Evolutionary conservation across 2,113 vertebrate genomes (phyloP).

Genomic region (Macrotus californicus): DNA sequence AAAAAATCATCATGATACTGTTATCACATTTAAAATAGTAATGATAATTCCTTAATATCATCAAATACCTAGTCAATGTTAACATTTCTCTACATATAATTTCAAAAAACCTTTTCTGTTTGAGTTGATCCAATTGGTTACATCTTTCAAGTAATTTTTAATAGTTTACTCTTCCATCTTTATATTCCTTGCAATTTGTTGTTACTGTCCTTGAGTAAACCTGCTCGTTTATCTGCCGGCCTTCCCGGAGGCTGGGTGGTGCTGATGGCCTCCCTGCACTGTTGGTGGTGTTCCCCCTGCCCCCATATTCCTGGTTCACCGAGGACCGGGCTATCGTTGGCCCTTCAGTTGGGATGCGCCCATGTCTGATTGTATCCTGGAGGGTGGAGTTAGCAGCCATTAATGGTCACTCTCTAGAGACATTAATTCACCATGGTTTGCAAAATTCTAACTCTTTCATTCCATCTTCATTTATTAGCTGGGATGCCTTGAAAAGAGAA

Average conservation of each 20-base stretch:
- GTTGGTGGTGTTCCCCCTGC: neutral
- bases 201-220: neutral
- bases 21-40: neutral
- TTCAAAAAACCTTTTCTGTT: neutral
- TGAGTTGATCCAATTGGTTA: neutral
- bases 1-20: neutral
- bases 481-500: neutral
- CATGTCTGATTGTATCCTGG: neutral
- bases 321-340: neutral
- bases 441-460: neutral
- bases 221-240: neutral
- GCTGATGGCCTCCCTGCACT: too few species aligned
- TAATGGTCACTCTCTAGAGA: neutral
- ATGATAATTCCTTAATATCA: neutral
- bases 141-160: neutral
- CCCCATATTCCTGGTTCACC: neutral
- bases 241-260: neutral
- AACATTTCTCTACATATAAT: neutral
- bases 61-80: neutral
- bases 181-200: neutral
- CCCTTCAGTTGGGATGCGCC: fast-evolving
- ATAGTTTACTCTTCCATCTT: neutral
- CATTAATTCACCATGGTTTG: neutral
- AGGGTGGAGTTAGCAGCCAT: neutral
- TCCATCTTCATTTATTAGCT: neutral